Conservation (phyloP, 2,113 vertebrate species). For the Oenanthe oenanthe region DNA sequence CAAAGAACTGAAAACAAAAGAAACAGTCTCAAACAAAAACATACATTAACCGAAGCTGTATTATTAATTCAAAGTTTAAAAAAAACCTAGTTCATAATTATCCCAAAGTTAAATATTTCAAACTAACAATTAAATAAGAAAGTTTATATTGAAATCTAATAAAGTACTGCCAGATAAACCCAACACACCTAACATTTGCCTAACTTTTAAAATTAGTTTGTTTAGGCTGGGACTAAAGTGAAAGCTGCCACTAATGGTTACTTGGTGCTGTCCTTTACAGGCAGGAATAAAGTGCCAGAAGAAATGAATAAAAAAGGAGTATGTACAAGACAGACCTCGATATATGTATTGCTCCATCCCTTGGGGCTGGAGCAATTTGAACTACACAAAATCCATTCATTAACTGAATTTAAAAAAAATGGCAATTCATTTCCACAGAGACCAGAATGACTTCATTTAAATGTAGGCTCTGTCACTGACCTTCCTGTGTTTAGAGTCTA, state of each 20-base stretch:
- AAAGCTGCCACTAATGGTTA: neutral
- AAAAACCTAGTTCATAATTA: neutral
- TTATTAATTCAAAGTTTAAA: neutral
- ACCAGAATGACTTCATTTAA: neutral
- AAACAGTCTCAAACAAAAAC: neutral
- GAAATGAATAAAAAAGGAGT: neutral
- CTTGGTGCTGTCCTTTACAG: neutral
- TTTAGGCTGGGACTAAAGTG: neutral
- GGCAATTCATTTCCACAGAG: neutral
- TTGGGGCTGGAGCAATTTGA: neutral
- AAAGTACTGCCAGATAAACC: neutral
- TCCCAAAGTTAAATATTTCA: neutral
- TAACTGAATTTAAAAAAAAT: neutral
- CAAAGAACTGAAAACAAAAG: neutral
- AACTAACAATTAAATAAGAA: neutral
- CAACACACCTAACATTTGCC: neutral
- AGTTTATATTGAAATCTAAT: neutral
- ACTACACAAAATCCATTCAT: slow-evolving; percentile 21
- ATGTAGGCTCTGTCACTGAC: neutral
- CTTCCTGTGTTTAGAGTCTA: neutral
- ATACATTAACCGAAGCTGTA: neutral
- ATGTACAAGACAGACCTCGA: neutral
- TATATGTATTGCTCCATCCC: neutral
- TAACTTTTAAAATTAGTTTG: neutral
- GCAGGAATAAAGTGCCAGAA: neutral